These are phyloP conservation scores for Syngnathus scovelli DNA, from an alignment of 2,113 vertebrate species.

Conservation along the genomic window DNA sequence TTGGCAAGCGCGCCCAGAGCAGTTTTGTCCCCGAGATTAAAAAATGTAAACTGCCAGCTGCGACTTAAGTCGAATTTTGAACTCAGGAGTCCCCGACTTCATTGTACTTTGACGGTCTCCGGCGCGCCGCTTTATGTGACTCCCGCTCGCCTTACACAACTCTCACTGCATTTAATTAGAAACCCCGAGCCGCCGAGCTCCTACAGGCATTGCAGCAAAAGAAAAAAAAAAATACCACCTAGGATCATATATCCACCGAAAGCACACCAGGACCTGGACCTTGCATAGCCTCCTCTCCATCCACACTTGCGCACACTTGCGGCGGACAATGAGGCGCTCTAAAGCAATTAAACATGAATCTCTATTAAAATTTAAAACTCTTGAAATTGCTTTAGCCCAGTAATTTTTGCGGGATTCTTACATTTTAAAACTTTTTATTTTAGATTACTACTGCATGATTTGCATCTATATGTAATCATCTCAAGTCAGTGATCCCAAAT, in stretches of 20 bases:
- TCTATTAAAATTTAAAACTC: no score
- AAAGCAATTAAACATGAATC: not conserved
- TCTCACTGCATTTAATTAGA: constrained; percentile 21
- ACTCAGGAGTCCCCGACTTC: constrained; percentile 28
- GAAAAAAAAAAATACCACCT: not conserved
- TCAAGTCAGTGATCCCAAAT: not conserved
- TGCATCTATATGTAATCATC: no score
- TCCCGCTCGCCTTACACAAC: constrained; percentile 27
- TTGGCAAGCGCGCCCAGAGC: constrained; percentile 13
- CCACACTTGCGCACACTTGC: no score
- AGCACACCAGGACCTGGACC: no score
- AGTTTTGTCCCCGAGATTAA: not conserved
- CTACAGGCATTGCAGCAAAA: constrained; percentile 6
- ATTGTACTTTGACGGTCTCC: constrained; percentile 21
- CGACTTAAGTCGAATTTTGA: constrained; percentile 36
- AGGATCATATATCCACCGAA: no score
- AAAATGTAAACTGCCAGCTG: constrained; percentile 34
- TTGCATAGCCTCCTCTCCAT: no score
- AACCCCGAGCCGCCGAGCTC: constrained; percentile 1
- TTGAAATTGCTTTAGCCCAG: no score
- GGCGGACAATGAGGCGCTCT: no score
- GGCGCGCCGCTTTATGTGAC: constrained; percentile 12
- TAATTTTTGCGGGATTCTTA: no score
- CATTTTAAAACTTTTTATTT: no score
- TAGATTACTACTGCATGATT: no score